A percentile compares a stretch with the other conserved stretches of the same genome.
Conservation (phyloP, 2,113 vertebrate genomes). For the Azemiops feae region DNA sequence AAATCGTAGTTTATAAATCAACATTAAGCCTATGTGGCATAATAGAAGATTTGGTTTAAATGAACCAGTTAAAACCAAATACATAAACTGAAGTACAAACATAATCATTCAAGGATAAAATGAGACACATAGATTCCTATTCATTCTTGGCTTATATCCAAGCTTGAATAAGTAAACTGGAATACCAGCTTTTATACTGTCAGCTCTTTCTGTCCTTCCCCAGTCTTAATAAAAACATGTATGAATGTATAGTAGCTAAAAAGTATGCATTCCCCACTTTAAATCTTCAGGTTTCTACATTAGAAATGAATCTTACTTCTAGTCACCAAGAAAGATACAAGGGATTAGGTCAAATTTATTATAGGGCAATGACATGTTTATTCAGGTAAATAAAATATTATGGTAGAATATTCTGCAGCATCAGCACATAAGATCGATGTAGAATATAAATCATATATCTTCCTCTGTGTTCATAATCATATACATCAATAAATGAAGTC, state of each 20-base stretch:
- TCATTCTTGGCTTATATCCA: neutral
- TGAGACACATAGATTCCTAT: no score
- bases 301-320: neutral
- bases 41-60: neutral
- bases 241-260: neutral
- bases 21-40: neutral
- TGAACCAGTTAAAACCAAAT: neutral
- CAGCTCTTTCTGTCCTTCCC: neutral
- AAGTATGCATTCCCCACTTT: neutral
- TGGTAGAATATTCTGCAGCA: neutral
- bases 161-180: neutral
- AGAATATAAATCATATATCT: constrained; percentile 1
- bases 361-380: constrained; percentile 11
- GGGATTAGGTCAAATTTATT: neutral
- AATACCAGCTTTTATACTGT: neutral
- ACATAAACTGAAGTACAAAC: neutral
- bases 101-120: neutral
- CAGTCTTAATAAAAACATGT: neutral
- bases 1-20: neutral
- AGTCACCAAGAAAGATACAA: neutral
- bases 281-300: neutral
- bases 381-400: constrained; percentile 4
- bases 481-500: constrained; percentile 30
- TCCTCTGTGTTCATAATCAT: constrained; percentile 1
- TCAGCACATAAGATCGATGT: constrained; percentile 11